These are phyloP conservation scores for Bilobella aurantiaca DNA, from an alignment of 1,140 invertebrate species.

Conservation along the genomic window DNA sequence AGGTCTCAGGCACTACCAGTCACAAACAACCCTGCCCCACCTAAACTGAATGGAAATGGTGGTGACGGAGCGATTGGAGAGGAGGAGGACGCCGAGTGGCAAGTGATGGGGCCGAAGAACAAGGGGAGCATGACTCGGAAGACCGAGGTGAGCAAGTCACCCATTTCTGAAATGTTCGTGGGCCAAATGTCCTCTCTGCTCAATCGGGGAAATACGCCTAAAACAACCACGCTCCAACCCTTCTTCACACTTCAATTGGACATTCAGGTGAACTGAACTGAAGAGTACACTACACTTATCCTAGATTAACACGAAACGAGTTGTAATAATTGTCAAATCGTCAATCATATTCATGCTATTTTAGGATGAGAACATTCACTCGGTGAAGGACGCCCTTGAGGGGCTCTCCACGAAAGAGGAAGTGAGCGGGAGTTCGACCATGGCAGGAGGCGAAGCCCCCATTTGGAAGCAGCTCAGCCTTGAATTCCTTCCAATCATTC, in stretches of 20 bases:
- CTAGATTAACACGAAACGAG: neutral
- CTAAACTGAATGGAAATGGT: no score
- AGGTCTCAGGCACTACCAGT: conserved; percentile 16
- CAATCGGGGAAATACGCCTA: conserved; percentile 60
- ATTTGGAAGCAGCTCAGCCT: conserved; percentile 76
- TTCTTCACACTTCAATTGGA: conserved; percentile 89
- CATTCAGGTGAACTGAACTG: conserved; percentile 65
- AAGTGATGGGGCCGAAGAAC: conserved; percentile 76
- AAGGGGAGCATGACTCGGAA: conserved; percentile 71
- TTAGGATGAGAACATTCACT: conserved; percentile 55
- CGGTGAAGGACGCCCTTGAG: conserved; percentile 73
- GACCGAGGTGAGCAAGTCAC: conserved; percentile 70
- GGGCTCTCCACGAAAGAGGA: conserved; percentile 67
- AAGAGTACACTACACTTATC: no score
- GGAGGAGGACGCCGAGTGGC: conserved; percentile 42
- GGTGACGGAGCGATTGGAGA: conserved; percentile 45
- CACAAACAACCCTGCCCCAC: neutral
- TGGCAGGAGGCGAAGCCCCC: conserved; percentile 65
- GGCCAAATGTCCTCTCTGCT: conserved; percentile 77
- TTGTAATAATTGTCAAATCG: neutral
- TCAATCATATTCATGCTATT: conserved; percentile 33
- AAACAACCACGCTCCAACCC: conserved; percentile 69
- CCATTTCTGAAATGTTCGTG: conserved; percentile 81
- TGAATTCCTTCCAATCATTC: conserved; percentile 72
- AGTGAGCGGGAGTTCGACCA: conserved; percentile 71